Percentiles rank a stretch among this genome's conserved stretches.
Conservation (phyloP, 2,888 invertebrate species). For the Habrosyne pyritoides region DNA sequence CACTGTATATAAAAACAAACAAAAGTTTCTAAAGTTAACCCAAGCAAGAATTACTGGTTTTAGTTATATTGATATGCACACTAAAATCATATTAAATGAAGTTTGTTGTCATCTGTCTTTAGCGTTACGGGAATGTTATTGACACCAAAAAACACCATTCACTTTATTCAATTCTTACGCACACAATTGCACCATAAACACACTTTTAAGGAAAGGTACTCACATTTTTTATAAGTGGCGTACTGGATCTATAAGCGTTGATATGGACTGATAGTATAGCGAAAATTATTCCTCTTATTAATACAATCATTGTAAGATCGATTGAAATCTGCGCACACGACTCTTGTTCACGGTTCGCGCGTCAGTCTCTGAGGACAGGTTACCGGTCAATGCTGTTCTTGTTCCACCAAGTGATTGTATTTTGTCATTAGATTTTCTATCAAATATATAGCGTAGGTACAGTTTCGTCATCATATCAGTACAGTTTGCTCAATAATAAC, state of each 20-base stretch:
- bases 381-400: slow-evolving; percentile 3
- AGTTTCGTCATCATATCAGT: slow-evolving; percentile 2
- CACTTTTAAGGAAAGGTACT: slow-evolving; percentile 34
- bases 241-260: slow-evolving; percentile 42
- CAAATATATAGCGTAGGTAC: not conserved
- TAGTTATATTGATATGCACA: not conserved
- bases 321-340: slow-evolving; percentile 5
- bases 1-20: slow-evolving; percentile 1
- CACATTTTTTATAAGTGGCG: slow-evolving; percentile 71
- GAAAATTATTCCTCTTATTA: slow-evolving; percentile 13
- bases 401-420: not conserved
- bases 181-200: not conserved
- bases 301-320: not conserved
- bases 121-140: not conserved
- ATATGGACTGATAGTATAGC: slow-evolving; percentile 27
- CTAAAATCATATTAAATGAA: too few relatives aligned
- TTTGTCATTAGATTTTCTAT: not conserved
- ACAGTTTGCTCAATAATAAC: not conserved
- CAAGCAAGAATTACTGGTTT: not conserved
- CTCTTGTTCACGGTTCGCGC: slow-evolving; percentile 11
- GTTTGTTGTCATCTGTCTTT: too few relatives aligned
- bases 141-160: not conserved
- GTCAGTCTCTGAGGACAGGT: slow-evolving; percentile 1
- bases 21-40: not conserved
- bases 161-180: not conserved